A percentile compares a stretch with the other conserved stretches of the same genome.
Evolutionary conservation across 2,797 vertebrate genomes (phyloP).

Genomic region (Peromyscus eremicus): DNA sequence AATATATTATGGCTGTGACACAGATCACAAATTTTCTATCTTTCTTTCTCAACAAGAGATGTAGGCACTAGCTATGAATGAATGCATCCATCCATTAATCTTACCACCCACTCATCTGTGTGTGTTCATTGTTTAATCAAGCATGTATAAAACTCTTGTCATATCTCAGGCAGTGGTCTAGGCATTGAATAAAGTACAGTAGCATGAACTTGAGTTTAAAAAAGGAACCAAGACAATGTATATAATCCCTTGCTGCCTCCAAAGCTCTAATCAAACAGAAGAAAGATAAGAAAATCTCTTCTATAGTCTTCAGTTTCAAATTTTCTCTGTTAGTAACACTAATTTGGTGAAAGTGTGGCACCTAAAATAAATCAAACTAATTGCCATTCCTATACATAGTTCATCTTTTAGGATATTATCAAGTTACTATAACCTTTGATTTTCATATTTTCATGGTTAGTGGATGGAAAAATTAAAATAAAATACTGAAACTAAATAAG

Average conservation of each 20-base stretch:
- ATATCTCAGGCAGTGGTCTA: not conserved
- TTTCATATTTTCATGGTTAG: not conserved
- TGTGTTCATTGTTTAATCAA: not conserved
- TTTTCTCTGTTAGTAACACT: not conserved
- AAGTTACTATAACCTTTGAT: not conserved
- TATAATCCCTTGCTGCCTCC: not conserved
- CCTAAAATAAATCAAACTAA: not conserved
- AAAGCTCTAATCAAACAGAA: not conserved
- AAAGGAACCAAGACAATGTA: not conserved
- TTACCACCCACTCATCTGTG: not conserved
- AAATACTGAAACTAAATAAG: not conserved
- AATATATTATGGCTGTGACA: not conserved
- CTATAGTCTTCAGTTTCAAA: not conserved
- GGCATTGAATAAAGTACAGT: not conserved
- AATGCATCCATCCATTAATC: not conserved
- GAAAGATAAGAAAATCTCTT: slow-evolving; percentile 10
- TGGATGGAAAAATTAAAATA: not conserved
- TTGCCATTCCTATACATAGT: not conserved
- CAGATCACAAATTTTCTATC: not conserved
- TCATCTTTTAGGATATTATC: not conserved
- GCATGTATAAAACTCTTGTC: not conserved
- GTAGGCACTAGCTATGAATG: not conserved
- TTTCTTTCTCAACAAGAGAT: not conserved
- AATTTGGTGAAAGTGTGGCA: not conserved
- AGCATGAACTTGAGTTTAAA: not conserved